Conservation (phyloP, 2,888 invertebrate species). For the Steinernema hermaphroditum region DNA sequence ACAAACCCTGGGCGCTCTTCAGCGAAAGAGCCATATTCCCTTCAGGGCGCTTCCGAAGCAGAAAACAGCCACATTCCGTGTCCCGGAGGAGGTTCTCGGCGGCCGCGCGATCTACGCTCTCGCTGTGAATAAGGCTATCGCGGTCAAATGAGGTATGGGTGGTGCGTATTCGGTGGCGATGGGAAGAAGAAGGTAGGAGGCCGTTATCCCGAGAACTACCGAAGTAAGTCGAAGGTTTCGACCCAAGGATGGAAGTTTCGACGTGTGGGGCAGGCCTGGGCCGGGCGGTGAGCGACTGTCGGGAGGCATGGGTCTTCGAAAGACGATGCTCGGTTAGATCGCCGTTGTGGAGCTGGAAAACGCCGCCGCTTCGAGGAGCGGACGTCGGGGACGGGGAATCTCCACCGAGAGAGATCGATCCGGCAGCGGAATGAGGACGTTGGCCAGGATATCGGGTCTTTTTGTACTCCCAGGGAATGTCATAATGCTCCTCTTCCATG, state of each 20-base stretch:
- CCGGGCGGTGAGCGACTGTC: constrained; percentile 18
- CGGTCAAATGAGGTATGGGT: constrained; percentile 23
- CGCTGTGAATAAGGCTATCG: constrained; percentile 45
- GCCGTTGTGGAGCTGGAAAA: background rate
- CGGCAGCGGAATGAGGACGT: constrained; percentile 46
- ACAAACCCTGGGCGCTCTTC: constrained; percentile 31
- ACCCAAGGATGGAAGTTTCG: background rate
- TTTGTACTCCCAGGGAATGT: constrained; percentile 64
- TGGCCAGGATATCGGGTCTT: constrained; percentile 47
- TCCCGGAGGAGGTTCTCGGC: constrained; percentile 58
- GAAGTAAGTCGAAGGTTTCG: background rate
- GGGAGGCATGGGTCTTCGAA: constrained; percentile 3
- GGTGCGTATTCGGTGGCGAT: background rate
- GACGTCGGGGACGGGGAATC: background rate
- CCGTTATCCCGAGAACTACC: background rate
- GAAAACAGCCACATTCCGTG: constrained; percentile 54
- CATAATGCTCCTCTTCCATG: constrained; percentile 61
- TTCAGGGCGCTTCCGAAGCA: constrained; percentile 50
- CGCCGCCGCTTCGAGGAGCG: background rate
- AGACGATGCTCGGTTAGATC: constrained; percentile 2
- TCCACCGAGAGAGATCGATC: background rate
- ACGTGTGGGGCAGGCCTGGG: background rate
- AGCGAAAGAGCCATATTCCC: constrained; percentile 59
- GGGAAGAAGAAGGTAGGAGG: background rate
- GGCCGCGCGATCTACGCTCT: constrained; percentile 57